Base-by-base conservation (phyloP, 2,797 vertebrate species). In the Bradypodion pumilum region DNA sequence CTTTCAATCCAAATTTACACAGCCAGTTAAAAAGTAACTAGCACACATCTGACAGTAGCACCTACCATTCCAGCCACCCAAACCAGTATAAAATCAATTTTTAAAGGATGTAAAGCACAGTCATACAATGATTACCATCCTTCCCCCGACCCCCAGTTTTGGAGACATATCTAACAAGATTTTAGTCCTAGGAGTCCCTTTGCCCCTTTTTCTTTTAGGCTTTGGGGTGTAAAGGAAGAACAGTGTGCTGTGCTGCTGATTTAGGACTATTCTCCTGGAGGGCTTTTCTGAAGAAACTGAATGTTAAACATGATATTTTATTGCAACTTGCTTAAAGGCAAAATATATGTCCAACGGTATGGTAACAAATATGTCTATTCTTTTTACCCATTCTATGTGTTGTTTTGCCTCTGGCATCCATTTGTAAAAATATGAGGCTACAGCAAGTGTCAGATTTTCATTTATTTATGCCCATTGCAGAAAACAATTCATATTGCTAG, bases 21-120 rank as follows among this genome's bases (percentile, higher is more conserved):
- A 80, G 59, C 65, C 78, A 88, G 82, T 88, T 91, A 90, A 90
- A 68, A 83, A 91, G 44, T 77, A 89, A 89, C 91, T 89, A 87
- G 60, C 80, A 87, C 0, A 0, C 29, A 74, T 40, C 66, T 82
- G 80, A 87, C 80, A 88, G 81, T 63, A 89, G 84, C 73, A 89
- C 29, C 91, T 87, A 89, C 52, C 80, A 3, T 76, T 35, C 49
- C 49, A 89, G 79, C 79, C 44, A 46, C 80, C 16, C 52, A 76
- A 88, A 74, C 78, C 62, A 60, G 37, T 87, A 82, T 86, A 86
- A 92, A 90, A 86, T 69, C 44, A 13, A 29, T 73, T 81, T 91
- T 25, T 90, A 82, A 72, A 88, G 79, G 87, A 79, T 86, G 56
- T 40, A 78, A 74, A 89, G 86, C 44, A 77, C 25, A 74, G 80